A percentile compares a stretch with the other conserved stretches of the same genome.
These are phyloP conservation scores for Saxidomus purpurata DNA, from an alignment of 1,140 invertebrate genomes.

Conservation along the genomic window DNA sequence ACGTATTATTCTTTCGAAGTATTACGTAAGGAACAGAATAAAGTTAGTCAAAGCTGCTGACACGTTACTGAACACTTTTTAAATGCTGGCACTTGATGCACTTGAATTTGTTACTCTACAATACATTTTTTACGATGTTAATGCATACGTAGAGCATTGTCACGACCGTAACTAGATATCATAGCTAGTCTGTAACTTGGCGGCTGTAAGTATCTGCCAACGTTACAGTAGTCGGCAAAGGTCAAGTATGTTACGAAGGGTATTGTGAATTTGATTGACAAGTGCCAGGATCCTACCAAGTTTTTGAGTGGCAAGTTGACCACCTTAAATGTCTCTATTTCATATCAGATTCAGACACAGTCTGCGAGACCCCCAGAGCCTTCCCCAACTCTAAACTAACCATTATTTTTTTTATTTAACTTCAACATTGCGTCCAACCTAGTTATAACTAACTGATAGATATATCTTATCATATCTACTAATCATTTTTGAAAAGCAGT, in stretches of 20 bases:
- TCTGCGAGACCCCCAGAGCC: background rate
- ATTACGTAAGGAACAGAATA: no score
- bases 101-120: no score
- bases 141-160: no score
- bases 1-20: no score
- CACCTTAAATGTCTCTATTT: background rate
- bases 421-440: background rate
- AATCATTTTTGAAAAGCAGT: background rate
- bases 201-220: background rate
- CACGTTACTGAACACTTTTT: no score
- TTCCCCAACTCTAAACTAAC: no score
- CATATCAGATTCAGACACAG: constrained; percentile 16
- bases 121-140: no score
- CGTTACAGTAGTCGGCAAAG: background rate
- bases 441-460: background rate
- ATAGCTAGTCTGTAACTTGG: background rate
- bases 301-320: background rate
- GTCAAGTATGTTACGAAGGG: background rate
- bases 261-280: constrained; percentile 35
- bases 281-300: background rate
- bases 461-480: background rate
- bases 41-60: no score
- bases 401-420: no score
- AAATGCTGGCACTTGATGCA: no score
- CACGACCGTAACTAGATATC: no score